Conservation (phyloP, 2,888 invertebrate species). For the Aromia moschata region DNA sequence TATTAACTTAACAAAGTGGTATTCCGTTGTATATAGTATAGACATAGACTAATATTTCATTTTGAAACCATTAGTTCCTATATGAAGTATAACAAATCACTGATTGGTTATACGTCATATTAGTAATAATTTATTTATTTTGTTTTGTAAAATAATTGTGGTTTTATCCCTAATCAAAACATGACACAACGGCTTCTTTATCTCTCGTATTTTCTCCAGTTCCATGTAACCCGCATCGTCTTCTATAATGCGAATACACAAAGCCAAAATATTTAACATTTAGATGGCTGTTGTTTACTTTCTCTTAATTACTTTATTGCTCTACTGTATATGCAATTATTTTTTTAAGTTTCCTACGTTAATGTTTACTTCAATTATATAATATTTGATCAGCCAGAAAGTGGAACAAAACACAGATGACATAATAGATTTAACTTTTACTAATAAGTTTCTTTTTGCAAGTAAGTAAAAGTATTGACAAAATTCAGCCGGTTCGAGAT, state of each 20-base stretch:
- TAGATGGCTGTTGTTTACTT: conserved; percentile 10
- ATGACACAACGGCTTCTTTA: too few relatives aligned
- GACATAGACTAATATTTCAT: too few relatives aligned
- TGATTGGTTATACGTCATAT: too few relatives aligned
- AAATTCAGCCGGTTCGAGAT: neutral
- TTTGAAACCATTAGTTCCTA: too few relatives aligned
- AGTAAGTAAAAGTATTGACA: conserved; percentile 9
- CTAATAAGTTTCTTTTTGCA: conserved; percentile 23
- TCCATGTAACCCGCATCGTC: too few relatives aligned
- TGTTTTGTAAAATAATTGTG: too few relatives aligned
- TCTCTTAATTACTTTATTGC: conserved; percentile 29
- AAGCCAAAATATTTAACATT: neutral
- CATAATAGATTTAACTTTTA: conserved; percentile 31
- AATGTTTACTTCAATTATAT: conserved; percentile 31
- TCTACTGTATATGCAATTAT: conserved; percentile 24
- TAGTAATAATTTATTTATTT: too few relatives aligned
- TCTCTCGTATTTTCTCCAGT: too few relatives aligned
- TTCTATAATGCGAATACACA: neutral
- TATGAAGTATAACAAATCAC: too few relatives aligned
- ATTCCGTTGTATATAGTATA: too few relatives aligned
- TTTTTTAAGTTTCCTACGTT: conserved; percentile 24
- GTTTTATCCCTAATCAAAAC: too few relatives aligned
- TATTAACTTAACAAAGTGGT: too few relatives aligned
- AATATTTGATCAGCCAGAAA: conserved; percentile 31
- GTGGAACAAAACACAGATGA: conserved; percentile 31